A percentile compares a stretch with the other conserved stretches of the same genome.
Conservation (phyloP, 2,113 vertebrate species). For the Paracanthobrama guichenoti region DNA sequence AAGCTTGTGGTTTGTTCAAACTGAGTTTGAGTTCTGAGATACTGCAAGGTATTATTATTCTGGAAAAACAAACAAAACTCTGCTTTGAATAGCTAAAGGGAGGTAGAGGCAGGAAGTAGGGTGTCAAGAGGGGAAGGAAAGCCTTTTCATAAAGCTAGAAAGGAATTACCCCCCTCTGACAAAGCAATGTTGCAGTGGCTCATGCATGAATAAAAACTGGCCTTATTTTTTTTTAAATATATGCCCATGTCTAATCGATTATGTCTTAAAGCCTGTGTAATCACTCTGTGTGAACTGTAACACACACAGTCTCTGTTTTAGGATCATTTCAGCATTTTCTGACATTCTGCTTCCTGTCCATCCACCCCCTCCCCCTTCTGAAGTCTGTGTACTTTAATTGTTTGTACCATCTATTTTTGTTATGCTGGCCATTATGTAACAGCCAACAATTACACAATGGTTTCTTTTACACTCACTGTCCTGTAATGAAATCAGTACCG, state of each 20-base stretch:
- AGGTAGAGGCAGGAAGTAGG: slow-evolving; percentile 39
- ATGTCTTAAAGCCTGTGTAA: not conserved
- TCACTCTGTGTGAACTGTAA: not conserved
- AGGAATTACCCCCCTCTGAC: slow-evolving; percentile 40
- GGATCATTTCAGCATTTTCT: not conserved
- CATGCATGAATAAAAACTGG: slow-evolving; percentile 4
- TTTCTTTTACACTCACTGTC: slow-evolving; percentile 54
- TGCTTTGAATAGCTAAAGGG: not conserved
- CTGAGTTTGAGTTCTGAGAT: not conserved
- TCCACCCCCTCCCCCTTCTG: slow-evolving; percentile 36
- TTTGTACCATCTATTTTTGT: slow-evolving; percentile 53
- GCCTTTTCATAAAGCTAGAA: slow-evolving; percentile 31
- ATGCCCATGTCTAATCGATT: not conserved
- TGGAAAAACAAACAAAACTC: slow-evolving; percentile 3
- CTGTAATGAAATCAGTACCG: slow-evolving; percentile 3
- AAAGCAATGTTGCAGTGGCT: not conserved
- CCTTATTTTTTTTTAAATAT: not conserved
- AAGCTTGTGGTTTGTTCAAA: not conserved
- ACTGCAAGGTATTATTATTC: slow-evolving; percentile 10
- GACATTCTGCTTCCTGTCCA: not conserved
- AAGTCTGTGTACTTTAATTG: slow-evolving; percentile 61
- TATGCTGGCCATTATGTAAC: slow-evolving; percentile 62
- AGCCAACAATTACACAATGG: slow-evolving; percentile 70
- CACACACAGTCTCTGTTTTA: not conserved
- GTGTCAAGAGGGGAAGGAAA: slow-evolving; percentile 38